phyloP scores from a whole-genome alignment of 1,140 invertebrate genomes.

The Paraescarpia echinospica region DNA sequence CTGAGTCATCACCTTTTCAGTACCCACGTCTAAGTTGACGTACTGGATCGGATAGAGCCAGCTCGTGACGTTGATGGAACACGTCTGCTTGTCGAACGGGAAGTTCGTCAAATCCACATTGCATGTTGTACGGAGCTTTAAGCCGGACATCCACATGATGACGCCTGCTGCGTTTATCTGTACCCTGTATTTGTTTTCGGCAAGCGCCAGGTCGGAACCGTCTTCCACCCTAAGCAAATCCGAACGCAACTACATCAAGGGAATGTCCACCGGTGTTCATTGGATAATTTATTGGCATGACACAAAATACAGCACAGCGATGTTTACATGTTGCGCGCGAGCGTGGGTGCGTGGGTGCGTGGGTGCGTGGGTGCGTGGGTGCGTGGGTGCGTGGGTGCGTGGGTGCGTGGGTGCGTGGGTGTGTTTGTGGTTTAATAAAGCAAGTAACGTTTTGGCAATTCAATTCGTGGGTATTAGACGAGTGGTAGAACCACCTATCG shows the following conservation, averaged over 20 bases:
- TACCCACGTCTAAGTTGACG: not conserved
- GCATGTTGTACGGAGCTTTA: not conserved
- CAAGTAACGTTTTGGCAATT: too few relatives aligned
- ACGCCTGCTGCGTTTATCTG: not conserved
- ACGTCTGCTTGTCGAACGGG: conserved; percentile 31
- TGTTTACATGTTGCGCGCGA: too few relatives aligned
- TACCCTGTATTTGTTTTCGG: not conserved
- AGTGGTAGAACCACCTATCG: too few relatives aligned
- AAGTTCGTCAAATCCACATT: conserved; percentile 58
- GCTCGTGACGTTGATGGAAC: conserved; percentile 57
- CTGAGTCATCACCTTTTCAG: not conserved
- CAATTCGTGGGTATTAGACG: too few relatives aligned
- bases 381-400: too few relatives aligned
- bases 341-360: too few relatives aligned
- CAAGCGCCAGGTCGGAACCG: not conserved
- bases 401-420: too few relatives aligned
- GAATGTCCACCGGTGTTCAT: too few relatives aligned
- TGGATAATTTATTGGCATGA: too few relatives aligned
- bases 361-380: too few relatives aligned
- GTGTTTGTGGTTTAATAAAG: too few relatives aligned
- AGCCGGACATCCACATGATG: conserved; percentile 6
- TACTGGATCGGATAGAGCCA: not conserved
- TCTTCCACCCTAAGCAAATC: not conserved
- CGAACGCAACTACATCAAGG: not conserved
- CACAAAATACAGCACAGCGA: too few relatives aligned